A percentile compares a stretch with the other conserved stretches of the same genome.
Evolutionary conservation across 2,888 invertebrate species (phyloP).

Genomic region (Heteromurus nitidus): DNA sequence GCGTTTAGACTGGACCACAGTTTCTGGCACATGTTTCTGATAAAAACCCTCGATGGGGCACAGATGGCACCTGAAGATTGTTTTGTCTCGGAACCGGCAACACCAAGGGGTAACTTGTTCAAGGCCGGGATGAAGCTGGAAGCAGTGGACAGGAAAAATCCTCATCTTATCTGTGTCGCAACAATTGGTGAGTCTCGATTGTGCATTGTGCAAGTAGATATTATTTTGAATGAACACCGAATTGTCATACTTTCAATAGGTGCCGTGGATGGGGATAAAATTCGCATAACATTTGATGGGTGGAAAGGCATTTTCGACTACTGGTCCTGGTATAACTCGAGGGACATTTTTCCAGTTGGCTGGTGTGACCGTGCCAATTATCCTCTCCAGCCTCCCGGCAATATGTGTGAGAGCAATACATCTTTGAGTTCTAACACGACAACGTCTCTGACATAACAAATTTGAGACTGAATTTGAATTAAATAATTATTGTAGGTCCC

Average conservation of each 20-base stretch:
- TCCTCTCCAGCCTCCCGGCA: conserved; percentile 94
- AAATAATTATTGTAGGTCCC: too few species aligned
- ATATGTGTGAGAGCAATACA: conserved; percentile 88
- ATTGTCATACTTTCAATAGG: too few species aligned
- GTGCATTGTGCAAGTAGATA: too few species aligned
- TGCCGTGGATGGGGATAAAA: conserved; percentile 92
- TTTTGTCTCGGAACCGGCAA: neutral
- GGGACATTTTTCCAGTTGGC: conserved; percentile 97
- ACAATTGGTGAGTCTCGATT: neutral
- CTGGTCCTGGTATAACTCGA: conserved; percentile 94
- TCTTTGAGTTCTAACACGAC: too few species aligned
- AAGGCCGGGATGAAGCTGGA: neutral
- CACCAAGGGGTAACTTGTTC: neutral
- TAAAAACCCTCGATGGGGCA: neutral
- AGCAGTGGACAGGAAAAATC: neutral
- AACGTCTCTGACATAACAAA: too few species aligned
- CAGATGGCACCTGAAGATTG: neutral
- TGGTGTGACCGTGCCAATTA: conserved; percentile 97
- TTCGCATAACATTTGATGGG: conserved; percentile 97
- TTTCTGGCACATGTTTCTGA: neutral
- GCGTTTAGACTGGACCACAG: neutral
- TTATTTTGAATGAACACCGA: neutral
- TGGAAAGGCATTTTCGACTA: conserved; percentile 99
- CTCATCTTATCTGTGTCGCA: neutral
- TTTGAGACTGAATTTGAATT: too few species aligned